Conservation (phyloP, 2,888 invertebrate species). For the Troides oblongomaculatus region DNA sequence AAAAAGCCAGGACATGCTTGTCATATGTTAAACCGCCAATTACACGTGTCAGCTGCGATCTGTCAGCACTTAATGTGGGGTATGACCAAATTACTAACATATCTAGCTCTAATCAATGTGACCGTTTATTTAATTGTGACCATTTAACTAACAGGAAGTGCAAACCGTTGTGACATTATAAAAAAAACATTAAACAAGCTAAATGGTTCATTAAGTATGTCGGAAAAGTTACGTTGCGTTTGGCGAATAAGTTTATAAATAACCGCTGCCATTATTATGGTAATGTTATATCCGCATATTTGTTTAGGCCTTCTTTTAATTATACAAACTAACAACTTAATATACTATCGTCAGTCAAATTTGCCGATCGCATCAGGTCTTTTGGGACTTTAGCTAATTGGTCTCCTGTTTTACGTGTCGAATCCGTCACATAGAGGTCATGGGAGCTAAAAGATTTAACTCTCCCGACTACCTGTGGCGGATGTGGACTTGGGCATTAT, state of each 20-base stretch:
- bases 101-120: conserved; percentile 12
- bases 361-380: too few relatives aligned
- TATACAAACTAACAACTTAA: too few relatives aligned
- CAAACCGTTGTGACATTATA: conserved; percentile 1
- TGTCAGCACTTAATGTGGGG: conserved; percentile 1
- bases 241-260: background rate
- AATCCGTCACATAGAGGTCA: too few relatives aligned
- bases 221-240: background rate
- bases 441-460: too few relatives aligned
- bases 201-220: background rate
- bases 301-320: background rate
- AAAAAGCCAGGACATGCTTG: conserved; percentile 10
- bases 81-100: conserved; percentile 19
- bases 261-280: background rate
- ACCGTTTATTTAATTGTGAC: background rate
- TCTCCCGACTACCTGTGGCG: too few relatives aligned
- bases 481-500: too few relatives aligned
- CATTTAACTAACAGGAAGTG: conserved; percentile 10
- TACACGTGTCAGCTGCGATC: conserved; percentile 8
- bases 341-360: too few relatives aligned
- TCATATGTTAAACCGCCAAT: conserved; percentile 1
- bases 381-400: too few relatives aligned
- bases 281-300: background rate
- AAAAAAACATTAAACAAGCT: conserved; percentile 6
- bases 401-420: too few relatives aligned